A percentile compares a stretch with the other conserved stretches of the same genome.
phyloP scores from a whole-genome alignment of 2,113 vertebrate genomes.

The Sporophila hypoxantha region DNA sequence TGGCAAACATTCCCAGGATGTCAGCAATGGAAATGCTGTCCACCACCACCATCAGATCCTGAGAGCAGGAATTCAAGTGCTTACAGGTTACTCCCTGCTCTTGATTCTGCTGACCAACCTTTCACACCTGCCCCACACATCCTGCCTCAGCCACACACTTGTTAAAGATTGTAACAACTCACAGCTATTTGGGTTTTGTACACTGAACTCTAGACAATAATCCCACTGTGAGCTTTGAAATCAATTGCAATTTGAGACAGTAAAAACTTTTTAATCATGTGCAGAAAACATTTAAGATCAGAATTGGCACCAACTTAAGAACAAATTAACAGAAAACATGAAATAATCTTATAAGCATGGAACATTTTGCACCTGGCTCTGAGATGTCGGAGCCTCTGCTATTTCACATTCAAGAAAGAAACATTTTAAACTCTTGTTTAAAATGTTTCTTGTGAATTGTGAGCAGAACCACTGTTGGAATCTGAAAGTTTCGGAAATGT shows the following conservation, averaged over 20 bases:
- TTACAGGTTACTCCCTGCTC: background rate
- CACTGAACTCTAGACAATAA: background rate
- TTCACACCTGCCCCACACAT: background rate
- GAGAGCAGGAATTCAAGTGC: background rate
- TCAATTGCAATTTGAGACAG: background rate
- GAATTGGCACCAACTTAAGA: background rate
- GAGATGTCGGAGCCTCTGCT: background rate
- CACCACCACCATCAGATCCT: background rate
- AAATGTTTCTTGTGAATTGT: no score
- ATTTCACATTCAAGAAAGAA: background rate
- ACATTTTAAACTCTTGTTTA: background rate
- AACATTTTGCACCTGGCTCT: background rate
- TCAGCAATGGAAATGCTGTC: background rate
- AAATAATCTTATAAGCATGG: background rate
- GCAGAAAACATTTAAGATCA: conserved; percentile 2
- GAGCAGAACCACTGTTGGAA: background rate
- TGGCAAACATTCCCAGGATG: background rate
- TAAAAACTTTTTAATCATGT: background rate
- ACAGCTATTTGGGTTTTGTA: background rate
- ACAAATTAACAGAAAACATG: background rate
- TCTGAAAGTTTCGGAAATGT: background rate
- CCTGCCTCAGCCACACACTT: background rate
- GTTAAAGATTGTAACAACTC: background rate
- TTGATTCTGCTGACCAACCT: background rate
- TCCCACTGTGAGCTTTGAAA: background rate